Percentiles rank a stretch among this genome's conserved stretches.
These are phyloP conservation scores for Harmothoe impar DNA, from an alignment of 2,888 invertebrate species.

Conservation along the genomic window DNA sequence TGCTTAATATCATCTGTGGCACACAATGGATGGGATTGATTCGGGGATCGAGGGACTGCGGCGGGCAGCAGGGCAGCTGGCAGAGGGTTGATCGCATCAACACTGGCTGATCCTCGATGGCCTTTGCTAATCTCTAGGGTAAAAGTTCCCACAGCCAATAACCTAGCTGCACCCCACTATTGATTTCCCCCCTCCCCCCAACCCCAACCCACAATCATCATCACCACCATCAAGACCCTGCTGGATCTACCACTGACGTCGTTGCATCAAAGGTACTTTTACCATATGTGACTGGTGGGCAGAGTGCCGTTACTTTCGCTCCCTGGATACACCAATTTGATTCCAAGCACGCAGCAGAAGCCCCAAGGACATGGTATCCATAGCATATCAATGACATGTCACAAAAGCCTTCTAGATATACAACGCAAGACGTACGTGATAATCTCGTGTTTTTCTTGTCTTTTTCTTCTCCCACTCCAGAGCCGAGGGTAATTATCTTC, in stretches of 20 bases:
- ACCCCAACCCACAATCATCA: too few relatives aligned
- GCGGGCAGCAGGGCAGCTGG: slow-evolving; percentile 6
- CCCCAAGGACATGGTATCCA: too few relatives aligned
- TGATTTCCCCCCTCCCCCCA: background rate
- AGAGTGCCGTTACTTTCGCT: background rate
- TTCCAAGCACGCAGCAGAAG: too few relatives aligned
- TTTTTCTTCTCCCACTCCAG: background rate
- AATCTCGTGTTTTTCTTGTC: too few relatives aligned
- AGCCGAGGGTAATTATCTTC: background rate
- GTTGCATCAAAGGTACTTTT: background rate
- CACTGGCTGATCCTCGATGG: background rate
- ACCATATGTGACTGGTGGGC: background rate
- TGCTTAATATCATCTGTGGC: background rate
- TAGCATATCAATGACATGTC: too few relatives aligned
- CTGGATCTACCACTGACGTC: background rate
- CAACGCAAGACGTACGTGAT: too few relatives aligned
- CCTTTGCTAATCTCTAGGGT: slow-evolving; percentile 8
- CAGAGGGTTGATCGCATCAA: background rate
- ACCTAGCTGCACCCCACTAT: slow-evolving; percentile 34
- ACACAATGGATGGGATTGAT: slow-evolving; percentile 39
- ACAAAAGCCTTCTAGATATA: too few relatives aligned
- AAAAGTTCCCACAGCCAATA: background rate
- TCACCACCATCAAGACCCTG: background rate
- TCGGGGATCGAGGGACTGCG: background rate
- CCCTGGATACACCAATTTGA: too few relatives aligned